Evolutionary conservation across 2,888 invertebrate species (phyloP).

Genomic region (Cryptophagus acutangulus): DNA sequence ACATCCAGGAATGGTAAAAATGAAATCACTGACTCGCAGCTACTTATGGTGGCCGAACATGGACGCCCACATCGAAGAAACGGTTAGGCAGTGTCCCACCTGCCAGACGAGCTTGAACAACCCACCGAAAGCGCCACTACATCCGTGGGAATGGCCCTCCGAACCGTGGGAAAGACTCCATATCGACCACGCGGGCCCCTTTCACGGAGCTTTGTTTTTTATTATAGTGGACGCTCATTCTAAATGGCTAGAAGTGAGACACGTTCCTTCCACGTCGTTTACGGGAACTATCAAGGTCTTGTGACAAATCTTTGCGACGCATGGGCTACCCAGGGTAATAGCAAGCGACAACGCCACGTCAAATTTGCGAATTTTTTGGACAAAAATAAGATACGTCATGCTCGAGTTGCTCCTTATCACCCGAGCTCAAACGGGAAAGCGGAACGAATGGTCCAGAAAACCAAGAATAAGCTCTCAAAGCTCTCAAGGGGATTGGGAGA

Average conservation of each 20-base stretch:
- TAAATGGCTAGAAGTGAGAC: conserved; percentile 16
- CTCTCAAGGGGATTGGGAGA: too few relatives aligned
- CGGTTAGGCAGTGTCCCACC: background rate
- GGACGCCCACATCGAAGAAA: conserved; percentile 8
- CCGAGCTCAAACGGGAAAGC: too few relatives aligned
- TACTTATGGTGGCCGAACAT: conserved; percentile 15
- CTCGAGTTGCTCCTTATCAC: too few relatives aligned
- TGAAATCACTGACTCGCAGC: conserved; percentile 10
- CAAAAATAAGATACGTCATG: too few relatives aligned
- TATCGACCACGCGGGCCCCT: conserved; percentile 11
- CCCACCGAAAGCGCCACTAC: conserved; percentile 8
- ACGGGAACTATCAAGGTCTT: conserved; percentile 16
- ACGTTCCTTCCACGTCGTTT: conserved; percentile 18
- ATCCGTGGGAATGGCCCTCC: conserved; percentile 10
- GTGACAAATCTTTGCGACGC: conserved; percentile 19
- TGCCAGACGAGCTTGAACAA: conserved; percentile 10
- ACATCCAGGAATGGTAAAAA: conserved; percentile 12
- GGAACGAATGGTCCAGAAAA: too few relatives aligned
- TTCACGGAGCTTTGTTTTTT: conserved; percentile 5
- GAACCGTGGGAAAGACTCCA: conserved; percentile 12
- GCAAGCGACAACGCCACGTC: conserved; percentile 21
- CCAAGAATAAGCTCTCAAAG: too few relatives aligned
- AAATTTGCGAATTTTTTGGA: too few relatives aligned
- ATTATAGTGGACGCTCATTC: conserved; percentile 9
- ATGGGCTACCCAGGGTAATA: conserved; percentile 15